Percentiles rank a stretch among this genome's conserved stretches.
phyloP scores from a whole-genome alignment of 2,888 invertebrate genomes.

The Cosmorhoe ocellata region DNA sequence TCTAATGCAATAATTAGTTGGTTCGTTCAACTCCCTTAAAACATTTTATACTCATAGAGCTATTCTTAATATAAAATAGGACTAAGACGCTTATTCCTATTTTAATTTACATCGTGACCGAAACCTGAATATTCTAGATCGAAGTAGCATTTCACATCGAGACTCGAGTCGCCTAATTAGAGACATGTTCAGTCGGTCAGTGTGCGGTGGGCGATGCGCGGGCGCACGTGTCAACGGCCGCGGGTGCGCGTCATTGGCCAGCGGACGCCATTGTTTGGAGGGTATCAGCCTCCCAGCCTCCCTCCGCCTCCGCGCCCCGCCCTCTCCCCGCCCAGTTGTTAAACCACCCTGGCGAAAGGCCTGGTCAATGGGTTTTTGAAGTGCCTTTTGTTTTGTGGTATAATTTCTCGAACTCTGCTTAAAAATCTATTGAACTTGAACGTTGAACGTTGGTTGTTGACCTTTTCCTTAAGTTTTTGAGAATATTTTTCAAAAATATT shows the following conservation, averaged over 20 bases:
- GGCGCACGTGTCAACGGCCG: constrained; percentile 76
- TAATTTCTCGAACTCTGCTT: background rate
- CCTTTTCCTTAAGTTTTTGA: constrained; percentile 6
- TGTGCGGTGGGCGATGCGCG: constrained; percentile 43
- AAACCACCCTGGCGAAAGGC: constrained; percentile 25
- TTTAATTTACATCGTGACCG: background rate
- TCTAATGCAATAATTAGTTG: too few relatives aligned
- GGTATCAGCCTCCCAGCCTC: constrained; percentile 34
- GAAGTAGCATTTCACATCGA: constrained; percentile 7
- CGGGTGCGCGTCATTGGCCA: constrained; percentile 73
- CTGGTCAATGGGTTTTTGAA: constrained; percentile 11
- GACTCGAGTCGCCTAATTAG: constrained; percentile 26
- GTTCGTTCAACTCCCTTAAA: too few relatives aligned
- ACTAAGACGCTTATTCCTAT: too few relatives aligned
- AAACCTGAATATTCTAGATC: constrained; percentile 10
- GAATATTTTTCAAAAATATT: background rate
- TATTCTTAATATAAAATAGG: too few relatives aligned
- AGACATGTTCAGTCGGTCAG: constrained; percentile 12
- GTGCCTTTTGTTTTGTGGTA: constrained; percentile 7
- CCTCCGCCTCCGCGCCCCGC: constrained; percentile 19
- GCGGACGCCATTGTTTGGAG: constrained; percentile 59
- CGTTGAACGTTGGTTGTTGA: background rate
- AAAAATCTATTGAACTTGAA: constrained; percentile 7
- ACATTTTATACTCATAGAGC: too few relatives aligned
- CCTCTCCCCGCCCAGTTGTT: constrained; percentile 29